These are phyloP conservation scores for Baronia brevicornis DNA, from an alignment of 2,888 invertebrate species.

Conservation along the genomic window DNA sequence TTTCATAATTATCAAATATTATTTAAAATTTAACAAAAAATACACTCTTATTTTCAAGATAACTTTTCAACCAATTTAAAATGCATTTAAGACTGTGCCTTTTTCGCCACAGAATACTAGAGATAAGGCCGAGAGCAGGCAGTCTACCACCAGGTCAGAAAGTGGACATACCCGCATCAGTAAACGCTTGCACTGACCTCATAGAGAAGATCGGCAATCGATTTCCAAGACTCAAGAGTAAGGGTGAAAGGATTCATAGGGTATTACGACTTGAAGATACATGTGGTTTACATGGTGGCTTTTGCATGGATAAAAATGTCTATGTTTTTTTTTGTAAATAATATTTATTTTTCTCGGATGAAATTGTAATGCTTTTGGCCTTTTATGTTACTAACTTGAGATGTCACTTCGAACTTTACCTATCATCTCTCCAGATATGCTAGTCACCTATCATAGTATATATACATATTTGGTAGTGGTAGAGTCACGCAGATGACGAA, in stretches of 20 bases:
- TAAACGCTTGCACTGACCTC: conserved; percentile 49
- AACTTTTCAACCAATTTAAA: too few species aligned
- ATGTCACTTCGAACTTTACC: too few species aligned
- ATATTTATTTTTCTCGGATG: conserved; percentile 4
- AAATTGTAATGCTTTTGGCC: too few species aligned
- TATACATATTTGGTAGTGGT: too few species aligned
- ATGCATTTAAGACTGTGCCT: too few species aligned
- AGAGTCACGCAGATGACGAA: too few species aligned
- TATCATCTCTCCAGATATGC: too few species aligned
- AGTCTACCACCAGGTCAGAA: conserved; percentile 48
- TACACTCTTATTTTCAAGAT: too few species aligned
- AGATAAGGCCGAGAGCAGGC: conserved; percentile 50
- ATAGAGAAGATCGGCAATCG: conserved; percentile 69
- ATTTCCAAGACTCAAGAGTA: conserved; percentile 66
- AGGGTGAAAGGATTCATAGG: conserved; percentile 77
- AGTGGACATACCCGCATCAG: conserved; percentile 28
- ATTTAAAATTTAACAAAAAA: too few species aligned
- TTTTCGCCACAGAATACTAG: conserved; percentile 39
- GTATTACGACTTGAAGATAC: conserved; percentile 44
- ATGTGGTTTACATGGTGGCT: conserved; percentile 12
- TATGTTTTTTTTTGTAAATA: conserved; percentile 10
- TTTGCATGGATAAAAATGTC: conserved; percentile 7
- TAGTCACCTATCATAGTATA: too few species aligned
- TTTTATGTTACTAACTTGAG: too few species aligned
- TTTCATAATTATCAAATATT: background rate